Base-by-base conservation (phyloP, 2,888 invertebrate species). In the Marronus borbonicus region DNA sequence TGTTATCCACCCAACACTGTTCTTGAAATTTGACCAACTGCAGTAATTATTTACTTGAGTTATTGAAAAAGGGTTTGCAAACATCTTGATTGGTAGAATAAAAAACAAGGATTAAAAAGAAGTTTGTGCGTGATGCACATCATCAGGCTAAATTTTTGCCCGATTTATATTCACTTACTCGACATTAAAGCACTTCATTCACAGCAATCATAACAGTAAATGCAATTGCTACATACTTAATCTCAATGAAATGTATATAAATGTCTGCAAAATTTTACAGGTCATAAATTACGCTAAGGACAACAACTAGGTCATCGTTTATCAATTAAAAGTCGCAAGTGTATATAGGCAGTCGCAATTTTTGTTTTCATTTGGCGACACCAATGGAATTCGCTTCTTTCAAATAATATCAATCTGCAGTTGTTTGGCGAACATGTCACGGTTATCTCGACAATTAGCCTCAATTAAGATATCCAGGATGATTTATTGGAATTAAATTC, bases 361-460 rank as follows among this genome's bases (percentile, higher is more conserved):
- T 58, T 58, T 58, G 55, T 58, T 17, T 55, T 7, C 12, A 1
- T 44, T 44, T 24, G 17, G 17, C 55, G 55, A 58, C 20, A 12
- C 12, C 12, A 5, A 12, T 12, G 44, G 44, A 44, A 44, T 44
- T 44, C n/a, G 8, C 14, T 58, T 58, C 55, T 58, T 58, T 58
- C n/a, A 20, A 58, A 58, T 58, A 20, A 20, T 44, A 58, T 58
- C 20, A 58, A 20, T 58, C 55, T 17, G 24, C 55, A 2, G 17
- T 17, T 17, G 55, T 58, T 58, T 58, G 5, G 20, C 55, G 20
- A 58, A 58, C 20, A 58, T 58, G 55, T 58, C 55, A 58, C 55
- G 20, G 7, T 58, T 58, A 58, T 58, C 55, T n/a, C 55, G 55
- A 58, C 55, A 58, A 58, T 58, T 58, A 58, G 55, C 17, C 55